phyloP scores from a whole-genome alignment of 2,113 vertebrate genomes.

The Girardinichthys multiradiatus region DNA sequence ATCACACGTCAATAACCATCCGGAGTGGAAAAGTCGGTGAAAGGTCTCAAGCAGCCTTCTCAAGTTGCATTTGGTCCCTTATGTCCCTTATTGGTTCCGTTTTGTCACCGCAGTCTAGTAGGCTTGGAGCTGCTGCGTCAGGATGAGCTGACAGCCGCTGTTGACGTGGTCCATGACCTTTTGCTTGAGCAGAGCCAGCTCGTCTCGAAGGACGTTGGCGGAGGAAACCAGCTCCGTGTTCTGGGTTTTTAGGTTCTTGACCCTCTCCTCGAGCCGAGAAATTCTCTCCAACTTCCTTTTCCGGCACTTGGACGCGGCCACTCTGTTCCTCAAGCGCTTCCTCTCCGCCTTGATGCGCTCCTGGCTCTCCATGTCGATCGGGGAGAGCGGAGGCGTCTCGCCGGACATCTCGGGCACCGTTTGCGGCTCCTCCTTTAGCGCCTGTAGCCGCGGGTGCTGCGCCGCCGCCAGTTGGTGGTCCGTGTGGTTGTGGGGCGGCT shows the following conservation, averaged over 20 bases:
- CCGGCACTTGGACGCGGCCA: slow-evolving; percentile 97
- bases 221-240: slow-evolving; percentile 97
- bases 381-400: slow-evolving; percentile 93
- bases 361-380: slow-evolving; percentile 97
- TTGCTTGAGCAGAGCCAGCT: slow-evolving; percentile 97
- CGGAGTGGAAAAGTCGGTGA: slow-evolving; percentile 18
- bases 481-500: slow-evolving; percentile 75
- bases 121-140: slow-evolving; percentile 97
- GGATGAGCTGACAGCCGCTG: slow-evolving; percentile 96
- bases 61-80: slow-evolving; percentile 73
- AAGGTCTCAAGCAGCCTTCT: slow-evolving; percentile 26
- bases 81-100: slow-evolving; percentile 65
- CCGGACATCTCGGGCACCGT: slow-evolving; percentile 95
- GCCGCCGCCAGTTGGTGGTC: slow-evolving; percentile 82
- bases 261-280: slow-evolving; percentile 93
- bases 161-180: slow-evolving; percentile 99
- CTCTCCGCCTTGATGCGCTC: slow-evolving; percentile 98
- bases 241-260: slow-evolving; percentile 95
- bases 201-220: slow-evolving; percentile 95
- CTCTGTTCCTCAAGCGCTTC: slow-evolving; percentile 97
- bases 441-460: slow-evolving; percentile 88
- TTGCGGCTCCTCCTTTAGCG: slow-evolving; percentile 95
- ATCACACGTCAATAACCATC: slow-evolving; percentile 16
- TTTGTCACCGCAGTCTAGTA: slow-evolving; percentile 80
- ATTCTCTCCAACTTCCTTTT: slow-evolving; percentile 91